Evolutionary conservation across 2,888 invertebrate species (phyloP).

Genomic region (Eristalinus sepulchralis): DNA sequence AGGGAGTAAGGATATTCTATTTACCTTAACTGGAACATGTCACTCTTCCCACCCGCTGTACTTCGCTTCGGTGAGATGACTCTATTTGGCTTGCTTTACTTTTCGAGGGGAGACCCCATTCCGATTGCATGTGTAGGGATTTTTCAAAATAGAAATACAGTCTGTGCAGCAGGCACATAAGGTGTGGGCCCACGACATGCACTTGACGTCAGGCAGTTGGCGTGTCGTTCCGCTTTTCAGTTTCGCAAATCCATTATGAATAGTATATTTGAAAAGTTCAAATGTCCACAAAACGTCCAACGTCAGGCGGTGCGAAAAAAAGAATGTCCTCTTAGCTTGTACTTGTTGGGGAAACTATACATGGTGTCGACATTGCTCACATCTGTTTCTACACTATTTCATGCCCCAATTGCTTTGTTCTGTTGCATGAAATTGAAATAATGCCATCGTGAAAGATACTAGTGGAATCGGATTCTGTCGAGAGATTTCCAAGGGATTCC

Average conservation of each 20-base stretch:
- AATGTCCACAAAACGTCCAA: not conserved
- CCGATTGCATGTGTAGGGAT: slow-evolving; percentile 9
- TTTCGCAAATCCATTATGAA: not conserved
- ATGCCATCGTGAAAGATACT: slow-evolving; percentile 15
- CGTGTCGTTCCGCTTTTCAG: not conserved
- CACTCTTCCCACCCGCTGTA: slow-evolving; percentile 44
- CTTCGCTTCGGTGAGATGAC: slow-evolving; percentile 45
- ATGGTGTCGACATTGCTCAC: slow-evolving; percentile 42
- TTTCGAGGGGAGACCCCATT: slow-evolving; percentile 31
- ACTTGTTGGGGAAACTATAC: slow-evolving; percentile 15
- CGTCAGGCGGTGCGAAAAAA: not conserved
- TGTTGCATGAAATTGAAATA: slow-evolving; percentile 61
- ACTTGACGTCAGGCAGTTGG: not conserved
- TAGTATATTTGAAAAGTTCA: not conserved
- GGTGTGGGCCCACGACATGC: not conserved
- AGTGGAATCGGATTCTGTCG: slow-evolving; percentile 11
- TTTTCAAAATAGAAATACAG: slow-evolving; percentile 24
- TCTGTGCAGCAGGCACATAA: not conserved
- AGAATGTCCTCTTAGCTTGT: not conserved
- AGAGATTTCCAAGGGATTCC: slow-evolving; percentile 17
- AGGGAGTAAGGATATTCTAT: slow-evolving; percentile 39
- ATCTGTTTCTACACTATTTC: slow-evolving; percentile 45
- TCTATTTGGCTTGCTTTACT: slow-evolving; percentile 39
- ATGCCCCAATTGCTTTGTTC: slow-evolving; percentile 48
- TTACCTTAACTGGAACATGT: slow-evolving; percentile 67